Base-by-base conservation (phyloP, 1,140 invertebrate species). In the Anadara kagoshimensis region DNA sequence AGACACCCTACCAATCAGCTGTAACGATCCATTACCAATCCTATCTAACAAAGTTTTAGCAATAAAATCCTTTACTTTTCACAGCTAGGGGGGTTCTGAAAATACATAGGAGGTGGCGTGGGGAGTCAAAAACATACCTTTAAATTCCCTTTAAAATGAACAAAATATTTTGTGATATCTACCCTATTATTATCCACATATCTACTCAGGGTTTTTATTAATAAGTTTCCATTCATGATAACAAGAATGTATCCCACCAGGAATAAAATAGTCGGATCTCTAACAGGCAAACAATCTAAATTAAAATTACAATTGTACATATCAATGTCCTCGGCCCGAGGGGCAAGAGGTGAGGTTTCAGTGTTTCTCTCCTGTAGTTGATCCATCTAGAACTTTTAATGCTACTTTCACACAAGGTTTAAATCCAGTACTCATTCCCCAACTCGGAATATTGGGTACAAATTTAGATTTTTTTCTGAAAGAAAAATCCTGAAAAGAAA, bases 351-450 rank as follows among this genome's bases (percentile, higher is more conserved):
- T 69, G 66, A 59, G 57, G 16, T 58, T 41, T 59, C 66, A 26
- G 61, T 22, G 36, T 24, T 53, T 43, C 66, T 26, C 66, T 56
- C 47, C 66, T 69, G 66, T 69, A 51, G 49, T 69, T 53, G 49
- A 69, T 44, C 29, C 41, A 59, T 20, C 29, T 53, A 36, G 58
- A 41, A 36, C 26, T 47, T 45, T 24, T 69, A 43, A 16, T 54
- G 58, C 57, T 47, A 20, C 36, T 20, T 47, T 69, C 44, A 12
- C 54, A 59, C 36, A 45, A 44, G 54, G 66, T 49, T 69, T 54
- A 59, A 69, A 69, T 49, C 66, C 53, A 45, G 66, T 29, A n/a
- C 59, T 69, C 54, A 69, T 59, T 53, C 59, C 66, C 56, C 66
- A 69, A 59, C 44, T 54, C 44, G 66, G 56, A 56, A 67, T 57